Evolutionary conservation across 2,888 invertebrate genomes (phyloP), one percentile per base, ranked within the genome.

Genomic region (Oeneis ivallda): DNA sequence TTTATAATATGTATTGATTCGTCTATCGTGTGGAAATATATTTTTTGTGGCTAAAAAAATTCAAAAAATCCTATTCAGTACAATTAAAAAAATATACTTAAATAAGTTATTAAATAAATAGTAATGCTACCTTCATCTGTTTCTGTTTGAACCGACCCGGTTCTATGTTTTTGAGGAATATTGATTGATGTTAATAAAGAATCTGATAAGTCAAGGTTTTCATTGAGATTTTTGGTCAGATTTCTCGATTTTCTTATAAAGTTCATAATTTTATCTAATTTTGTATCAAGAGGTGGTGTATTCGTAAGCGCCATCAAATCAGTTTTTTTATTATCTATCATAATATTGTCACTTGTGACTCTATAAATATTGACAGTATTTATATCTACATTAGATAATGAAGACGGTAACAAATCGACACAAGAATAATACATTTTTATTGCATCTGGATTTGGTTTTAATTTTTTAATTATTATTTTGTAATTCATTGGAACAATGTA

Each of bases 401-500:
- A 61, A n/a, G 66, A 15, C 74, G 70, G 15, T 79, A 70, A 45
- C 84, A 79, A n/a, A 75, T 90, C 91, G 13, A 91, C 83, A 68
- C 91, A 90, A 2, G 91, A 91, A 72, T 90, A 82, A 72, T 88
- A 90, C 1, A 78, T 76, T 71, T 82, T 86, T n/a, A 65, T 32
- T 10, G 32, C 15, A 60, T 78, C 71, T n/a, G 68, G 45, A 54
- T 69, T 56, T 52, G 73, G 65, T 19, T 71, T 57, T 13, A 72
- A 70, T 72, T 82, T 89, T 72, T 77, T 85, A 0, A 91, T 60
- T 69, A 85, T 78, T 19, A 91, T 84, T 75, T 82, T 89, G 64
- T 88, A 86, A 1, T 80, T 85, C 77, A 91, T 84, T 1, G 90
- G 91, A 65, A 91, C 78, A 1, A 74, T 78, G 64, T 86, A 89